phyloP scores from a whole-genome alignment of 2,113 vertebrate species.

The Rafetus swinhoei region DNA sequence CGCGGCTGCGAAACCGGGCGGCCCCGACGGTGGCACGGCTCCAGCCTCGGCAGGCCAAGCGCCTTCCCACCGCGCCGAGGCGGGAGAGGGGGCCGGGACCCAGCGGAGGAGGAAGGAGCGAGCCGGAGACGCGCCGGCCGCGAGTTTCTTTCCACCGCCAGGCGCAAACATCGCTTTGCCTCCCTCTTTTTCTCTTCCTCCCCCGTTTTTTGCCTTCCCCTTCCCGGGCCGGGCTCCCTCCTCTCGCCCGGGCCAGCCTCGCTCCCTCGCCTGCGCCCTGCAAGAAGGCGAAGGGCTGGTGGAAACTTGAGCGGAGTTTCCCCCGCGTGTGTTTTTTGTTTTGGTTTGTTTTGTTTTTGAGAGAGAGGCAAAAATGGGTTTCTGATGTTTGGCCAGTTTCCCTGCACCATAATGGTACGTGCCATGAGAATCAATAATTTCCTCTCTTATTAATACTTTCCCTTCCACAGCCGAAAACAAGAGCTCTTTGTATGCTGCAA shows the following conservation, averaged over 20 bases:
- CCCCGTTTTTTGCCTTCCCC: neutral
- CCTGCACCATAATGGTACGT: constrained; percentile 17
- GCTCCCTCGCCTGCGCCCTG: neutral
- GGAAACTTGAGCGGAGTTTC: neutral
- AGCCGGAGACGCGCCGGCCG: neutral
- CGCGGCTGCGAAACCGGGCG: neutral
- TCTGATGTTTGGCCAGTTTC: neutral
- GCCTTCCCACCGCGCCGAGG: neutral
- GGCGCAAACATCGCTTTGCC: neutral
- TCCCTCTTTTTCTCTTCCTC: neutral
- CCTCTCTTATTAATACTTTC: constrained; percentile 32
- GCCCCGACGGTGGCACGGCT: neutral
- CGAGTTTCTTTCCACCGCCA: neutral
- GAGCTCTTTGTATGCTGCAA: neutral
- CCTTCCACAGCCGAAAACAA: neutral
- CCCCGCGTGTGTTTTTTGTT: neutral
- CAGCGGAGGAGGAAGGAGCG: neutral
- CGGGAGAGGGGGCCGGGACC: neutral
- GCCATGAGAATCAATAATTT: constrained; percentile 15
- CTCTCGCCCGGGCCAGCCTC: neutral
- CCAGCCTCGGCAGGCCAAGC: neutral
- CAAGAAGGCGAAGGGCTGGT: constrained; percentile 7
- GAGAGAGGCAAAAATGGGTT: neutral
- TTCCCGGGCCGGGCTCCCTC: neutral
- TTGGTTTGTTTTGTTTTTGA: neutral